phyloP scores from a whole-genome alignment of 30 jellyfish, hydroid and myxozoan species.

The Aurelia sp. region DNA sequence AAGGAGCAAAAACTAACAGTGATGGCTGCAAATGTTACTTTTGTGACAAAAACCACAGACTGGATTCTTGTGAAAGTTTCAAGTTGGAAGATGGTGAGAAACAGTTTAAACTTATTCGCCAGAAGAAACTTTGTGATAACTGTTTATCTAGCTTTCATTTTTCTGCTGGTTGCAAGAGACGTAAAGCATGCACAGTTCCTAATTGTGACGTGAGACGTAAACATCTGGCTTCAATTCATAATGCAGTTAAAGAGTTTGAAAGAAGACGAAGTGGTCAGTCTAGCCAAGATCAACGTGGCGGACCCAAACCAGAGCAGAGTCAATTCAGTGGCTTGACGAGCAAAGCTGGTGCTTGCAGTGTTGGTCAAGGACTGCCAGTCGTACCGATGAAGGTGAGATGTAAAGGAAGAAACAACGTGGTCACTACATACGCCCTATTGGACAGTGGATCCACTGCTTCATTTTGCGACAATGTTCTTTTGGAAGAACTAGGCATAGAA shows the following conservation, averaged over 20 bases:
- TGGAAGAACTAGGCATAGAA: constrained; percentile 25
- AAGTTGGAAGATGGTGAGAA: constrained; percentile 23
- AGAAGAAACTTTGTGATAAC: constrained; percentile 46
- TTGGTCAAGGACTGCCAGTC: constrained; percentile 50
- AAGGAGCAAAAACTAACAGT: too few relatives aligned
- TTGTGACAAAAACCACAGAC: constrained; percentile 32
- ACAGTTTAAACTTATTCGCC: constrained; percentile 23
- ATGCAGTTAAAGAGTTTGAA: constrained; percentile 34
- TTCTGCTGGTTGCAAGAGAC: constrained; percentile 56
- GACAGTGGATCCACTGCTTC: constrained; percentile 59
- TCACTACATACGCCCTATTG: constrained; percentile 41
- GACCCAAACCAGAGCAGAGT: constrained; percentile 1
- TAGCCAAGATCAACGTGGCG: background rate
- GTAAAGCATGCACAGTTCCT: constrained; percentile 42
- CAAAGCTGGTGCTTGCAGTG: background rate
- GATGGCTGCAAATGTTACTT: constrained; percentile 26
- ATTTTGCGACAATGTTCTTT: constrained; percentile 23
- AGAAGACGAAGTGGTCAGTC: constrained; percentile 2
- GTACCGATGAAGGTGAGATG: constrained; percentile 36
- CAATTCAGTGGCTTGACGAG: constrained; percentile 40
- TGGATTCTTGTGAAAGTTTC: constrained; percentile 16
- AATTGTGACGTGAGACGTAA: constrained; percentile 30
- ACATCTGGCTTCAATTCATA: constrained; percentile 37
- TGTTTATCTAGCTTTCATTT: constrained; percentile 33
- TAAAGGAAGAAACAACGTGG: background rate